phyloP scores from a whole-genome alignment of 35 echinoderm and acorn worm genomes.

The Strongylocentrotus purpuratus region DNA sequence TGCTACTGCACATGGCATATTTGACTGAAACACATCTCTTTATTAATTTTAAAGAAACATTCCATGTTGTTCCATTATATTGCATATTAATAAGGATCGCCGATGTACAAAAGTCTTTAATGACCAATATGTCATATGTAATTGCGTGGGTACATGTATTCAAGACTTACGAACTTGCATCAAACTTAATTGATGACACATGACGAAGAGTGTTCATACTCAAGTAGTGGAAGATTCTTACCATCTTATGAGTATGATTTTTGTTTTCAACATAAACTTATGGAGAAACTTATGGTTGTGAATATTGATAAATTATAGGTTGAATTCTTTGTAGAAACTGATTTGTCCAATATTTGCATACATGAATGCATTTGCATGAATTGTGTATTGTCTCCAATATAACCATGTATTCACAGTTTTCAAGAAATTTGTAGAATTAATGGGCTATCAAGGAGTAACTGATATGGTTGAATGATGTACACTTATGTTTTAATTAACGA shows the following conservation, averaged over 20 bases:
- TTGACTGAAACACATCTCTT: neutral
- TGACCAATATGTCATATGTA: no score
- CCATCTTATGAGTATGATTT: no score
- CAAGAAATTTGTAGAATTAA: neutral
- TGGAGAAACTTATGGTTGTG: no score
- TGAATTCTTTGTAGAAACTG: neutral
- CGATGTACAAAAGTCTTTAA: neutral
- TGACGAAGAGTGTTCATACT: neutral
- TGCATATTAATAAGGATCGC: neutral
- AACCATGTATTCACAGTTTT: neutral
- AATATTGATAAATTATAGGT: no score
- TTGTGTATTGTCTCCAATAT: neutral
- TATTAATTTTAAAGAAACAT: neutral
- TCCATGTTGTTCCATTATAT: neutral
- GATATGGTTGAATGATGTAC: neutral
- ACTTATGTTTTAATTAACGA: neutral
- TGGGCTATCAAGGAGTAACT: neutral
- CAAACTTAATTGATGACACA: neutral
- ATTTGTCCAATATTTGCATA: neutral
- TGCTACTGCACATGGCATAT: neutral
- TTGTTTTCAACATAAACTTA: no score
- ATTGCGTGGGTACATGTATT: neutral
- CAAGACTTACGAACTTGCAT: neutral
- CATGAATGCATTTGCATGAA: neutral
- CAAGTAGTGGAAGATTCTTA: no score